These are phyloP conservation scores for Drosophila barbarae DNA, from an alignment of 2,888 invertebrate species.

Conservation along the genomic window DNA sequence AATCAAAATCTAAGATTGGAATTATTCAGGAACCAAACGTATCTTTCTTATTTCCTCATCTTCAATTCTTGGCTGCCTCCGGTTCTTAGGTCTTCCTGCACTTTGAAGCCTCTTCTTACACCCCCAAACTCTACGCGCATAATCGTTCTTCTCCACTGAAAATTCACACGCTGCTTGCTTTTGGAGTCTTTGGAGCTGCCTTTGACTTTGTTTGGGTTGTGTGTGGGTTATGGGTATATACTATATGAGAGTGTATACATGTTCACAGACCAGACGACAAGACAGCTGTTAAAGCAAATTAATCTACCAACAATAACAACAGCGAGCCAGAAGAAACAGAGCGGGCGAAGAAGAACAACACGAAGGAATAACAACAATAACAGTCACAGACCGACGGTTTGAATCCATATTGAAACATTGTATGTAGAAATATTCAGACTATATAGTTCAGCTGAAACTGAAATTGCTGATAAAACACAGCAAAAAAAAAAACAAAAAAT, in stretches of 20 bases:
- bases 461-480: constrained; percentile 61
- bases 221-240: constrained; percentile 1
- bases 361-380: neutral
- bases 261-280: constrained; percentile 35
- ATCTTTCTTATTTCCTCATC: neutral
- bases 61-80: constrained; percentile 21
- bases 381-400: constrained; percentile 22
- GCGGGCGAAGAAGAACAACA: constrained; percentile 22
- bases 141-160: constrained; percentile 35
- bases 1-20: too few species aligned
- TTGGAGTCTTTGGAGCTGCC: constrained; percentile 29
- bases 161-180: constrained; percentile 57
- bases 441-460: constrained; percentile 44
- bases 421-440: constrained; percentile 45
- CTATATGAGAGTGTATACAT: constrained; percentile 8
- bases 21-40: too few species aligned
- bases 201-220: constrained; percentile 38
- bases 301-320: constrained; percentile 33
- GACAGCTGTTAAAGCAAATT: constrained; percentile 47
- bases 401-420: constrained; percentile 27
- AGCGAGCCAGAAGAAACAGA: constrained; percentile 27
- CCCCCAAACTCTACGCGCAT: constrained; percentile 3
- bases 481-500: constrained; percentile 9
- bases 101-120: constrained; percentile 13
- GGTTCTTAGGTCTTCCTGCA: constrained; percentile 26